phyloP scores from a whole-genome alignment of 2,113 vertebrate genomes.

The Pao palembangensis region DNA sequence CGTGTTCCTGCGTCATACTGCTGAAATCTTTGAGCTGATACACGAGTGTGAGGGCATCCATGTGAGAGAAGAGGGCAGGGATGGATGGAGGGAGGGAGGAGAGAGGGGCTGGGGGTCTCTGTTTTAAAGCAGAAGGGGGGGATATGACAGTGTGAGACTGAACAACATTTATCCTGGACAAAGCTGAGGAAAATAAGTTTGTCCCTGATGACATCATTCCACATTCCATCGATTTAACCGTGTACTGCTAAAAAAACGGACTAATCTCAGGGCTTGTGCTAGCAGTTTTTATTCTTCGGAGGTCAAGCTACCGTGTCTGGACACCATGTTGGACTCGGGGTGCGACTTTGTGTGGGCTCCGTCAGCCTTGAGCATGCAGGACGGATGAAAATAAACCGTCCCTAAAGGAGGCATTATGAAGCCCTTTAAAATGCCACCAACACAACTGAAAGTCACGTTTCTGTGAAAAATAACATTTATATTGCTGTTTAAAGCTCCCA shows the following conservation, averaged over 20 bases:
- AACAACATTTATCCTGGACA: conserved; percentile 70
- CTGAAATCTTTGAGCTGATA: conserved; percentile 45
- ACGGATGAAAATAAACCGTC: neutral
- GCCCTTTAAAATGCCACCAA: conserved; percentile 32
- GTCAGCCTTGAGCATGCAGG: conserved; percentile 34
- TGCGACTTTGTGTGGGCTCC: conserved; percentile 56
- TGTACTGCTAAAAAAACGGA: conserved; percentile 62
- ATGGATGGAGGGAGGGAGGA: neutral
- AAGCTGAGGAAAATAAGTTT: conserved; percentile 70
- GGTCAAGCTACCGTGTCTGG: conserved; percentile 56
- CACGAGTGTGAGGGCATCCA: conserved; percentile 17
- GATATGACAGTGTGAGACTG: conserved; percentile 58
- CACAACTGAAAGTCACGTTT: neutral
- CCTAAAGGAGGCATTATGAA: neutral
- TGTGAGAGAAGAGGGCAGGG: conserved; percentile 27
- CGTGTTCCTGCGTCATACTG: conserved; percentile 43
- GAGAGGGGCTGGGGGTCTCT: conserved; percentile 18
- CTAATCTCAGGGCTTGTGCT: conserved; percentile 57
- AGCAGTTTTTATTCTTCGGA: conserved; percentile 50
- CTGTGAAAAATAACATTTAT: too few species aligned
- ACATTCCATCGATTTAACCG: conserved; percentile 76
- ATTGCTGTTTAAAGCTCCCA: too few species aligned
- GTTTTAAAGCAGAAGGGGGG: conserved; percentile 42
- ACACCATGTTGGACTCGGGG: conserved; percentile 49
- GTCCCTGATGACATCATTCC: conserved; percentile 75